Evolutionary conservation across 2,113 vertebrate species (phyloP), one percentile per base, ranked within the genome.

Genomic region (Buteo buteo): DNA sequence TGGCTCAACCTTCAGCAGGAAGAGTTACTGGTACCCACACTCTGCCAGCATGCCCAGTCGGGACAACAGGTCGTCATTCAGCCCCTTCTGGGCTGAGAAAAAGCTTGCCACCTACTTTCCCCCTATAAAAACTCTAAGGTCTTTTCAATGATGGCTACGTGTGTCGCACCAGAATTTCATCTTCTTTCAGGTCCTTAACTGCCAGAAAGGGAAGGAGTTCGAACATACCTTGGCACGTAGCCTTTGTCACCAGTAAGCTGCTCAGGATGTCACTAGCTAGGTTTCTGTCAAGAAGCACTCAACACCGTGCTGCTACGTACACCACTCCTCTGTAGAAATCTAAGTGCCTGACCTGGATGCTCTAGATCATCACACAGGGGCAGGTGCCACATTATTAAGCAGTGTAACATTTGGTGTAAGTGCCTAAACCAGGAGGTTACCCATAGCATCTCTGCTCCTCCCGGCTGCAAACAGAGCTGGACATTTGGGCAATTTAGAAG

Each of bases 371-470:
- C 67, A 55, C 25, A 38, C 8, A 24, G 29, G 11, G 25, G 12
- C n/a, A 47, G 3, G 8, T 69, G 25, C 12, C 58, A 66, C 22
- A 2, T 32, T 54, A 45, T 24, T 36, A 47, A 42, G 4, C 2
- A 40, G 5, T 2, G 12, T 5, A 64, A 22, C 10, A 6, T 65
- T 52, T 52, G 2, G 0, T 47, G 7, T 13, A 47, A 59, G 13
- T 42, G 26, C 21, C 66, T 28, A 24, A 40, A 72, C 3, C 13
- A 42, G 6, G 58, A 83, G 10, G 12, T 16, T 55, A 47, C 9
- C 4, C 13, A 11, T 6, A 70, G 24, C 21, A 38, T 24, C 16
- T 66, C 47, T 59, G 20, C 8, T 72, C 29, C 15, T 81, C 13
- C 10, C 2, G 2, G 20, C 12, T 44, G 31, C 28, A 67, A 86